Evolutionary conservation across 2,113 vertebrate species (phyloP).

Genomic region (Cyprinodon brontotheroides): DNA sequence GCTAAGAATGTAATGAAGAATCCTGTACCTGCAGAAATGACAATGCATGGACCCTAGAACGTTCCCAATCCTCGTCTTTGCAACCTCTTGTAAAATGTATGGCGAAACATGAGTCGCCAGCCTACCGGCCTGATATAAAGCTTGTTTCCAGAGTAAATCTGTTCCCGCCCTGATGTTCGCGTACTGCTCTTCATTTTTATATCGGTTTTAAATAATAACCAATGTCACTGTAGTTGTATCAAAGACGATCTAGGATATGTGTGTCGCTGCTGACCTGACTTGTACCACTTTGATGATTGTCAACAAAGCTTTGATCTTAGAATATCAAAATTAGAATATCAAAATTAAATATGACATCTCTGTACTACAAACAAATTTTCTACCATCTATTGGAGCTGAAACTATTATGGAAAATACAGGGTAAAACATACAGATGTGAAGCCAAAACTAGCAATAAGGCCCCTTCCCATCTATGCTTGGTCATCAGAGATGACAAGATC

Average conservation of each 20-base stretch:
- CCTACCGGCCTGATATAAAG: too few relatives aligned
- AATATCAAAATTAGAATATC: constrained; percentile 65
- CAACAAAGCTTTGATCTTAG: constrained; percentile 42
- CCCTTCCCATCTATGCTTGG: background rate
- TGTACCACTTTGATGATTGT: constrained; percentile 40
- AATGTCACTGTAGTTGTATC: background rate
- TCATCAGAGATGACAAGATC: constrained; percentile 6
- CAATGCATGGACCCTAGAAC: too few relatives aligned
- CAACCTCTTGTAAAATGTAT: too few relatives aligned
- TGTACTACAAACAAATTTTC: constrained; percentile 57
- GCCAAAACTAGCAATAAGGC: constrained; percentile 43
- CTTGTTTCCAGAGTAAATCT: too few relatives aligned
- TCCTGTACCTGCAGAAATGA: too few relatives aligned
- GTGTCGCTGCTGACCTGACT: constrained; percentile 24
- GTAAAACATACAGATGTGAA: constrained; percentile 43
- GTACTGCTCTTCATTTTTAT: too few relatives aligned
- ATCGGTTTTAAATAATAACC: background rate
- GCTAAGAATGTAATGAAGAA: too few relatives aligned
- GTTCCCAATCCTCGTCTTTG: too few relatives aligned
- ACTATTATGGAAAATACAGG: constrained; percentile 52
- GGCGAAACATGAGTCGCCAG: too few relatives aligned
- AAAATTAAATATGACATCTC: constrained; percentile 67
- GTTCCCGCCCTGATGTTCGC: too few relatives aligned
- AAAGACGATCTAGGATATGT: background rate
- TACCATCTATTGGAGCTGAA: constrained; percentile 66